Evolutionary conservation across 2,888 invertebrate genomes (phyloP).

Genomic region (Dexiosoma caninum): DNA sequence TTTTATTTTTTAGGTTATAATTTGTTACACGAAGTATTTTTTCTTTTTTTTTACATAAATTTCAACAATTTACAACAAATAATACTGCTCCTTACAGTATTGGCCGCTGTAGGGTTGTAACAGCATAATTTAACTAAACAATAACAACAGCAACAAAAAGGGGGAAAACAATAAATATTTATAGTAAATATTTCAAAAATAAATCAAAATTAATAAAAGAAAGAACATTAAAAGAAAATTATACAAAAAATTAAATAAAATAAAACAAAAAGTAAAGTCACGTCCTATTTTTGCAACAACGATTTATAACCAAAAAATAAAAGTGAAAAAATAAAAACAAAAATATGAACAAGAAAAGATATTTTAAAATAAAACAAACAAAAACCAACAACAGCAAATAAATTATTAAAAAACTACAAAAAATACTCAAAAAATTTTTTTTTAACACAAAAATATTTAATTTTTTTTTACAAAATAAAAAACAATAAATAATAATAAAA

Average conservation of each 20-base stretch:
- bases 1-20: conserved; percentile 9
- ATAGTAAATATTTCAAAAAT: conserved; percentile 48
- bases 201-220: conserved; percentile 55
- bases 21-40: neutral
- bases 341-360: conserved; percentile 55
- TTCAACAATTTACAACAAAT: no score
- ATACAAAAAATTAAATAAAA: conserved; percentile 68
- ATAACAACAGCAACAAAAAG: conserved; percentile 33
- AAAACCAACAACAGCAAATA: conserved; percentile 35
- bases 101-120: conserved; percentile 29
- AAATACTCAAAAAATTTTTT: conserved; percentile 57
- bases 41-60: neutral
- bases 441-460: conserved; percentile 48
- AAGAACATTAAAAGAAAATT: conserved; percentile 44
- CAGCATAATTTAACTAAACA: conserved; percentile 1
- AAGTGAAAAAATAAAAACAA: conserved; percentile 37
- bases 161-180: conserved; percentile 64
- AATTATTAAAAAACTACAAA: conserved; percentile 43
- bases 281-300: conserved; percentile 79
- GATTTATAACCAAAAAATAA: conserved; percentile 72
- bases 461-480: conserved; percentile 58
- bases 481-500: conserved; percentile 25
- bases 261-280: conserved; percentile 71
- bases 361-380: conserved; percentile 65
- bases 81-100: no score